Percentiles rank a stretch among this genome's conserved stretches.
Evolutionary conservation across 2,888 invertebrate genomes (phyloP).

Genomic region (Margaritifera margaritifera): DNA sequence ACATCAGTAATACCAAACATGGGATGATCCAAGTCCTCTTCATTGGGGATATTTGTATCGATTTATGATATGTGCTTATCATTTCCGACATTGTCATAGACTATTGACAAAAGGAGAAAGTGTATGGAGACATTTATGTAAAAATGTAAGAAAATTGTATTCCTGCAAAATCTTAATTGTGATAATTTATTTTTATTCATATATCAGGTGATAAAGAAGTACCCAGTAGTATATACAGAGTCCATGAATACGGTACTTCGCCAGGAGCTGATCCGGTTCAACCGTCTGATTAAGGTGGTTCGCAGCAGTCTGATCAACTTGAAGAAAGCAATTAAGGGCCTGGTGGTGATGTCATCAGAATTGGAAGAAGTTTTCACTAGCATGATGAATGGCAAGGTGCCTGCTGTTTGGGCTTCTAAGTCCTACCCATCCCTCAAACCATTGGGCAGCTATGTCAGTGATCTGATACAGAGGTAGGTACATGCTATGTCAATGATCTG

Average conservation of each 20-base stretch:
- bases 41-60: no score
- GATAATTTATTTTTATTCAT: conserved; percentile 1
- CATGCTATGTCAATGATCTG: conserved; percentile 74
- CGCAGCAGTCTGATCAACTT: conserved; percentile 68
- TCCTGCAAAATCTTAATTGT: no score
- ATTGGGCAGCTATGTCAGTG: conserved; percentile 71
- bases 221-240: conserved; percentile 71
- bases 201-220: conserved; percentile 69
- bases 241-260: conserved; percentile 73
- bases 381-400: conserved; percentile 72
- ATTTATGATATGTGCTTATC: no score
- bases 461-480: conserved; percentile 78
- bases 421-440: conserved; percentile 73
- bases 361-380: conserved; percentile 72
- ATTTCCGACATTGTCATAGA: no score
- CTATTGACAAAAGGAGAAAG: no score
- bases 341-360: conserved; percentile 72
- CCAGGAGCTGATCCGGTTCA: conserved; percentile 73
- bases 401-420: conserved; percentile 71
- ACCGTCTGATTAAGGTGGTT: conserved; percentile 69
- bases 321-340: conserved; percentile 72
- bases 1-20: no score
- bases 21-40: no score
- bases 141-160: not conserved
- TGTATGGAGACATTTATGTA: not conserved